Evolutionary conservation across 2,797 vertebrate genomes (phyloP), one percentile per base, ranked within the genome.

Genomic region (Halcyon badia): DNA sequence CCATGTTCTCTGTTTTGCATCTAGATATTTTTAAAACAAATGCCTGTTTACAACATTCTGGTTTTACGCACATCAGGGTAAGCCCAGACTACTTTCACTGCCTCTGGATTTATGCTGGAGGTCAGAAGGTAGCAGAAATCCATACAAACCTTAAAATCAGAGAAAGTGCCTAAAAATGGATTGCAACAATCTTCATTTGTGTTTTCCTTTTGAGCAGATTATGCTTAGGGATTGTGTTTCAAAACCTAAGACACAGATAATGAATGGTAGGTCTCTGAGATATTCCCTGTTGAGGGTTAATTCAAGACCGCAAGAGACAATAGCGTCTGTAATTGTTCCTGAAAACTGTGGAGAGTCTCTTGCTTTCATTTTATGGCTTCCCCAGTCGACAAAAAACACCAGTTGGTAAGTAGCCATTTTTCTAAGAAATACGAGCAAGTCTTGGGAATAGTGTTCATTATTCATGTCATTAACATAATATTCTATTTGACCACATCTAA

Each of bases 401-500:
- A 94, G 71, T 69, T 93, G 88, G 75, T 84, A 80, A 92, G 86
- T 73, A 92, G 93, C 64, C 91, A 93, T 96, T 97, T 96, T 96
- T 97, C 92, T 83, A 94, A 95, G 94, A 94, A 97, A 93, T 71
- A 92, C 2, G 33, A 97, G 71, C 75, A 89, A 83, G 88, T 80
- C 95, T 92, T 78, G 88, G 93, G 96, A 95, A 92, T 96, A 95
- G 26, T 21, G 64, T 78, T 96, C 86, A 92, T 97, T 96, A 95
- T 87, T 97, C 93, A 85, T 93, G 89, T 92, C 71, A 93, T 92
- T 93, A 96, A 92, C 86, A 58, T 93, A 94, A 94, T 92, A 89
- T 80, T 96, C 78, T 89, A 65, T 94, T 71, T 95, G 86, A 95
- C 96, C 96, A 96, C 90, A 96, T 93, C 90, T 87, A 96, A 89